Base-by-base conservation (phyloP, 2,797 vertebrate genomes). In the Poecilia gillii region DNA sequence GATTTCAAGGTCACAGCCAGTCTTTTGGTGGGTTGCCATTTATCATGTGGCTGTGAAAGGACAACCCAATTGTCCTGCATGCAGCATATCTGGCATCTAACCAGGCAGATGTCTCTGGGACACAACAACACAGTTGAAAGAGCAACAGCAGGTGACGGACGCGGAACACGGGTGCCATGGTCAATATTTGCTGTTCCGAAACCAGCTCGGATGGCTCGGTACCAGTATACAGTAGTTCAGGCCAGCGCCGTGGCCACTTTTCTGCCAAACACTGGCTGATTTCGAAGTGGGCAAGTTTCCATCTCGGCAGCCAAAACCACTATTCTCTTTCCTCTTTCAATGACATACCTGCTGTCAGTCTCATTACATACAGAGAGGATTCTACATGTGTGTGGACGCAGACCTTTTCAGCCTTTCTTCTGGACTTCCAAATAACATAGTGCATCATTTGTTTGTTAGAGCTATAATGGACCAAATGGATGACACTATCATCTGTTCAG, bases 41-140 rank as follows among this genome's bases (percentile, higher is more conserved):
- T 90, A 94, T 94, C 94, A 94, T 90, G 89, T 91, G 90, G 91
- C 89, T 90, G 89, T 71, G 81, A 91, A 93, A 94, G 93, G 92
- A 93, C 91, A 85, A 90, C 84, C 90, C 85, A 70, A 90, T 91
- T 87, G 88, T 93, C 91, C 93, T 76, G 85, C 80, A 70, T 88
- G 78, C 91, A 82, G 88, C 88, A 80, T 81, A 87, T 88, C 92
- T 93, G 93, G 93, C 92, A 85, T 79, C 79, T 82, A 81, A 92
- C 90, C 91, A 90, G 92, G 88, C 91, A 87, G 90, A 90, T 88
- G 85, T 93, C 90, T 92, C 81, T 88, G 88, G 87, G 90, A 91
- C 57, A 81, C 87, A 82, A 81, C 88, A 82, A 81, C 88, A 86
- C 89, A 85, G 92, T 82, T 83, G 91, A 92, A 85, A 77, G 87